Evolutionary conservation across 2,797 vertebrate species (phyloP), one percentile per base, ranked within the genome.

Genomic region (Arremon brunneinucha): DNA sequence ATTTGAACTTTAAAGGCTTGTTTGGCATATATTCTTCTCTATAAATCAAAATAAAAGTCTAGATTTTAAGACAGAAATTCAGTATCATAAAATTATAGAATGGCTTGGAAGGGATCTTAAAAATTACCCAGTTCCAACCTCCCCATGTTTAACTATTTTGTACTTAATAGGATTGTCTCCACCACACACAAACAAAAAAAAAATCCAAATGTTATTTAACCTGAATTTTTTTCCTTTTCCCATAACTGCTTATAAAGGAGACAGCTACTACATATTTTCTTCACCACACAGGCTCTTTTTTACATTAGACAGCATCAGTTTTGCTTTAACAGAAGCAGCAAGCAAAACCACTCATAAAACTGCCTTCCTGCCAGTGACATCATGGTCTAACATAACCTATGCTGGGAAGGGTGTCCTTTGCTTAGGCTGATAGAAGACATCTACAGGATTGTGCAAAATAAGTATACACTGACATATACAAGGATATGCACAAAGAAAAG

Each of bases 331-430:
- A 96, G 81, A 96, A 83, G 69, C 23, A 95, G 87, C 64, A 94
- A 93, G 62, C 57, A 72, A 97, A 97, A 97, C 95, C 97, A 97
- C 97, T 86, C 84, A 95, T 88, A 89, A 96, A 97, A 75, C 26
- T 64, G 89, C 64, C 82, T 92, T 97, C 97, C 97, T 95, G 97
- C 53, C 89, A 96, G n/a, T 96, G 97, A 96, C 44, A 83, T 94
- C 92, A 95, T 6, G 52, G 79, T 11, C 69, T 79, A 84, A 56
- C 64, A 77, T 6, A 87, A 71, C 59, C 71, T 32, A 17, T 46
- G 76, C 35, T 87, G 91, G 84, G 88, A 95, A 94, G 88, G 74
- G 83, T 3, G 94, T 74, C 93, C 95, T 97, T 93, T 71, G 71
- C 78, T 65, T 55, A n/a, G 35, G 24, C 3, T 81, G 32, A 62